phyloP scores from a whole-genome alignment of 2,113 vertebrate genomes.

The Strigops habroptila region DNA sequence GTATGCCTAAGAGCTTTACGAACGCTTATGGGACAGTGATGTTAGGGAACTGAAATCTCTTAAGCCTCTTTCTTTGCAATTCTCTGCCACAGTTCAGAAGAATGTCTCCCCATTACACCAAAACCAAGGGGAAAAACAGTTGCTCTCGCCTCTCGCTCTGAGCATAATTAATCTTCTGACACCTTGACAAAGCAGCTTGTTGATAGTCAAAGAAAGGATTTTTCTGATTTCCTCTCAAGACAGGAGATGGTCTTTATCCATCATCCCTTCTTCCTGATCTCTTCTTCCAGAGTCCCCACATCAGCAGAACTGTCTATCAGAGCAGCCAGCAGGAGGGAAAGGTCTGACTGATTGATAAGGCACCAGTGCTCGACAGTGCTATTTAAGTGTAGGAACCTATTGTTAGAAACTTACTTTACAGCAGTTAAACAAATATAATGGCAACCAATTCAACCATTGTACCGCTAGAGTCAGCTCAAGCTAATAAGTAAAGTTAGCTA shows the following conservation, averaged over 20 bases:
- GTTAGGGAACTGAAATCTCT: conserved; percentile 56
- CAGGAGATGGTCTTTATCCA: conserved; percentile 88
- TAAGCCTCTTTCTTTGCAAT: conserved; percentile 67
- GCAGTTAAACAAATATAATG: conserved; percentile 84
- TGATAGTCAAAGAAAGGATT: conserved; percentile 79
- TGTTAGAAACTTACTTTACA: conserved; percentile 81
- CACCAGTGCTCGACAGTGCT: conserved; percentile 48
- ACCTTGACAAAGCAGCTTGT: conserved; percentile 86
- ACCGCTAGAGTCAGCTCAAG: conserved; percentile 61
- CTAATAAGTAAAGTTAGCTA: conserved; percentile 73
- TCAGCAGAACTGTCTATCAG: conserved; percentile 80
- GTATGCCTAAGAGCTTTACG: conserved; percentile 37
- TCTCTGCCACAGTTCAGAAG: conserved; percentile 68
- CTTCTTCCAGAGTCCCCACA: conserved; percentile 76
- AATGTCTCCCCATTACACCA: conserved; percentile 60
- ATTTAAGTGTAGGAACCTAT: conserved; percentile 76
- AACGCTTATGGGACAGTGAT: conserved; percentile 19
- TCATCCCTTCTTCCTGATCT: conserved; percentile 91
- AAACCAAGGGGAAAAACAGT: conserved; percentile 41
- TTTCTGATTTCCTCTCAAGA: conserved; percentile 86
- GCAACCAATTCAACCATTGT: conserved; percentile 76
- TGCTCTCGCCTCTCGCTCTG: conserved; percentile 21
- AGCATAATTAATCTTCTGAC: conserved; percentile 84
- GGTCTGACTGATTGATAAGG: conserved; percentile 73
- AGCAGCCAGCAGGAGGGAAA: conserved; percentile 75